Evolutionary conservation across 2,888 invertebrate species (phyloP), one percentile per base, ranked within the genome.

Genomic region (Pantelozetes paolii): DNA sequence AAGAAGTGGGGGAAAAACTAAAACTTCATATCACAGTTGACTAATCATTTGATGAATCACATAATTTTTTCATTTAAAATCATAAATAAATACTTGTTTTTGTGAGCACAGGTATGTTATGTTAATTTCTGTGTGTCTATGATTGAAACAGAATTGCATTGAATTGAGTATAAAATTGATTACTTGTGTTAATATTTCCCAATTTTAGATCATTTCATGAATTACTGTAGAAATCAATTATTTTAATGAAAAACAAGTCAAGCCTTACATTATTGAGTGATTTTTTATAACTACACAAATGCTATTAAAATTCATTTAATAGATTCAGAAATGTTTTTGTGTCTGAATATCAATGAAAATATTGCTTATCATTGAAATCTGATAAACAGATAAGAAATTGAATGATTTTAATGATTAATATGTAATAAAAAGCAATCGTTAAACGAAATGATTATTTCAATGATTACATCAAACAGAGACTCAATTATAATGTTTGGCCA

Each of bases 11-110:
- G 36, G 5, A n/a, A n/a, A 9, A 36, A 36, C 36, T 8, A 8
- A 36, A 36, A 36, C 36, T 32, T 32, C 40, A 67, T n/a, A 67
- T 67, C 67, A 67, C 67, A 67, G 40, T 20, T 42, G 40, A 67
- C 67, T 67, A 67, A 67, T 67, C 67, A 67, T 67, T 40, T 42
- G 67, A 67, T 23, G 9, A 67, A 67, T 36, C 67, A 62, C 28
- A n/a, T 36, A 28, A 62, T 36, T 62, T 30, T 67, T 67, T 23
- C n/a, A 6, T 40, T 40, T 36, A 18, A 42, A 36, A 67, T 67
- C 40, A 32, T 42, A 23, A 23, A 42, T 32, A 42, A 40, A 32
- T 36, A 36, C n/a, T 40, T 67, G 18, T 36, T 67, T 67, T n/a
- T 67, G 6, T 30, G 9, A 36, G 36, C 36, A 36, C n/a, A n/a